phyloP scores from a whole-genome alignment of 1,140 invertebrate genomes.

The Lepeophtheirus salmonis region DNA sequence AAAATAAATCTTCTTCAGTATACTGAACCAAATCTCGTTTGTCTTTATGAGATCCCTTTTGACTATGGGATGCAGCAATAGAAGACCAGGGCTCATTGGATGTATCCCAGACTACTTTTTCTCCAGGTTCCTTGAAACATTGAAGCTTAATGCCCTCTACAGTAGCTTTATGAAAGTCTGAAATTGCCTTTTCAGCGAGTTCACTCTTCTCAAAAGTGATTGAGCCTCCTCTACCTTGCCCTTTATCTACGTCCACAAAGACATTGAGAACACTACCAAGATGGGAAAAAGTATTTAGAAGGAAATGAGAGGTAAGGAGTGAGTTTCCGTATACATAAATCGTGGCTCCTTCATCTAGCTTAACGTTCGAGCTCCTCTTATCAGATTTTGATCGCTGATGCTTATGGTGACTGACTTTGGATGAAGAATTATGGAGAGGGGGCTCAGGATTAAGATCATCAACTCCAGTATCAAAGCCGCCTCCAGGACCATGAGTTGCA shows the following conservation, averaged over 20 bases:
- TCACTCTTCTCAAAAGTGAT: slow-evolving; percentile 79
- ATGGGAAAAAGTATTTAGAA: slow-evolving; percentile 53
- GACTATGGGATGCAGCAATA: slow-evolving; percentile 34
- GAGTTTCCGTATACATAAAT: slow-evolving; percentile 63
- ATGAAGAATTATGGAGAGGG: background rate
- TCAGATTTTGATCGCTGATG: too few species aligned
- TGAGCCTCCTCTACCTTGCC: too few species aligned
- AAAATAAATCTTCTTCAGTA: slow-evolving; percentile 40
- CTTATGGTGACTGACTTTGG: too few species aligned
- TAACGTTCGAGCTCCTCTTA: too few species aligned
- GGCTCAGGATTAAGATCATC: slow-evolving; percentile 10
- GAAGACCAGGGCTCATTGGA: slow-evolving; percentile 60
- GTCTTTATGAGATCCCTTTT: slow-evolving; percentile 29
- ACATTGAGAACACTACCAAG: slow-evolving; percentile 66
- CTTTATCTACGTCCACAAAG: slow-evolving; percentile 68
- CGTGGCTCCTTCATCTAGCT: too few species aligned
- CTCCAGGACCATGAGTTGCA: slow-evolving; percentile 43
- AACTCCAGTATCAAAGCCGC: slow-evolving; percentile 31
- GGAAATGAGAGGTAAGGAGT: too few species aligned
- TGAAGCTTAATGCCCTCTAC: slow-evolving; percentile 54
- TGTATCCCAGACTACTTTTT: slow-evolving; percentile 57
- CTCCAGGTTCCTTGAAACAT: slow-evolving; percentile 58
- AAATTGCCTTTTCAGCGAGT: slow-evolving; percentile 61
- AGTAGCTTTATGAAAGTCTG: slow-evolving; percentile 59
- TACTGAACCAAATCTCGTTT: slow-evolving; percentile 46